Evolutionary conservation across 1,140 invertebrate genomes (phyloP), one percentile per base, ranked within the genome.

Genomic region (Dreissena polymorpha): DNA sequence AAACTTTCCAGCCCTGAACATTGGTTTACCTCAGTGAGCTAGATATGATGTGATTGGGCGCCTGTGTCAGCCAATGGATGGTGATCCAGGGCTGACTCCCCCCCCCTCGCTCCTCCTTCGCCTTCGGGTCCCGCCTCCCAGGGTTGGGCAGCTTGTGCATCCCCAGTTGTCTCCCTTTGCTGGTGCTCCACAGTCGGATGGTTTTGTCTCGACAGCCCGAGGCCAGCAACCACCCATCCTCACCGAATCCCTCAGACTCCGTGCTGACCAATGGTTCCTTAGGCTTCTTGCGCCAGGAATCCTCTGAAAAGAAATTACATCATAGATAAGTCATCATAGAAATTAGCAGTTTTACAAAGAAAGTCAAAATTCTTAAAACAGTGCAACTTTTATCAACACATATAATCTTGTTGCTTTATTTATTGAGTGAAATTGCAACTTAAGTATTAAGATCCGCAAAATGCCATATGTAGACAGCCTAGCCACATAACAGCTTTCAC

Each of bases 1-100:
- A 39, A 39, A 39, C 2, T 8, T 2, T 39, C 8, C 8, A 5
- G 8, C 39, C 2, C 57, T 60, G 16, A n/a, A 60, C 10, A 23
- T n/a, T 60, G 3, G 2, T 76, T 68, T 83, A 91, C 90, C 85
- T 83, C 63, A 74, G 49, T 16, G 89, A 89, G 53, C 86, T 88
- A 21, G 88, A 91, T 0, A 90, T 60, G 18, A 91, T 77, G 7
- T 85, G 51, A 10, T 84, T 51, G 13, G 88, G 82, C 50, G 49
- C 57, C 14, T 85, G 27, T 64, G 93, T 88, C n/a, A 93, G 87
- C 95, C 95, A 96, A 86, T 91, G 92, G 18, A 95, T 81, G 7
- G 93, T 89, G 13, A 94, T 92, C 94, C 94, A 92, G 3, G 77
- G 55, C 51, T 85, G 86, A 3, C 65, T 72, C 14, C 82, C 63